Evolutionary conservation across 1,140 invertebrate genomes (phyloP), one percentile per base, ranked within the genome.

Genomic region (Ceratitis capitata): DNA sequence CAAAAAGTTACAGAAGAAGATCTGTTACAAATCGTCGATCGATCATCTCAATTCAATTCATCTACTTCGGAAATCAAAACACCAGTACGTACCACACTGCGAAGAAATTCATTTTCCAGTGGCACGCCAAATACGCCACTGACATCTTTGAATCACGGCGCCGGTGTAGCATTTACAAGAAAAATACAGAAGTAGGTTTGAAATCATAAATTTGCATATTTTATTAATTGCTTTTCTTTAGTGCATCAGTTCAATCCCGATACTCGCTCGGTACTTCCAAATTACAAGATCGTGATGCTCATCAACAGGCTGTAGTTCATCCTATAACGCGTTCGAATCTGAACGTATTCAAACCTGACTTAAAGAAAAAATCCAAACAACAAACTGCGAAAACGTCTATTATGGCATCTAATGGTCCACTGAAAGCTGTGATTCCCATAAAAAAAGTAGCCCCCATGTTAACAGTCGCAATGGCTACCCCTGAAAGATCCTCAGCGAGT

Each of bases 391-490:
- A 47, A 39, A 85, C 74, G 19, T 86, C 86, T 1, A 61, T 86
- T 14, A 64, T 86, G 47, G 85, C 85, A 85, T 85, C 86, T 0
- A 53, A 39, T 32, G 86, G 45, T 32, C 86, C 86, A 26, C 26
- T 86, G 19, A 86, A 86, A 51, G 86, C 86, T 12, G 84, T 85
- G 6, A 85, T 86, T 35, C 86, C 86, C 19, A 69, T 86, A 6
- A 86, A 86, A 39, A 86, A 86, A 49, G 84, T 85, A 29, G 86
- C 85, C 16, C 86, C 86, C 7, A 84, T 84, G 58, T 23, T 86
- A 23, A 86, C 85, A 32, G 39, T 64, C 9, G 51, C 85, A 16
- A 51, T 83, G 3, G 47, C 82, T 53, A 83, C 45, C 0, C 45
- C 45, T n/a, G 49, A 83, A 53, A 7, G 49, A 4, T n/a, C 69